Base-by-base conservation (phyloP, 2,797 vertebrate species). In the Darevskia mixta region DNA sequence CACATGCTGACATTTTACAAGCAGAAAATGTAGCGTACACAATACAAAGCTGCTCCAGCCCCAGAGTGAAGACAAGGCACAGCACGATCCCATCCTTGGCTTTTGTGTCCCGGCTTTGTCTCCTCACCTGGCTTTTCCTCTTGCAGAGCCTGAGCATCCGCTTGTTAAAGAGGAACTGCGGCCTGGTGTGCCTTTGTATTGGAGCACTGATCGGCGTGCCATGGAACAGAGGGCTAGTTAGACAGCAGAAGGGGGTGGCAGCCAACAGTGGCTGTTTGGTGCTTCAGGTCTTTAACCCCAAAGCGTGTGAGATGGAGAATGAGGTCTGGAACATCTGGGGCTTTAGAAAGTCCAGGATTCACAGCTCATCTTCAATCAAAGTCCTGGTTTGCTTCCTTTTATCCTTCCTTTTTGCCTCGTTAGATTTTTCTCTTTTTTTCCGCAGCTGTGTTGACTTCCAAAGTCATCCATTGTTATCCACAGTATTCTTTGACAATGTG, bases 1-100 rank as follows among this genome's bases (percentile, higher is more conserved):
- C 86, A 0, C 96, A 94, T 71, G 78, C 94, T 91, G 96, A 88
- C 92, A n/a, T 90, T 95, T 73, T 77, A 95, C 93, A 83, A 91
- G 94, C 88, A 25, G 15, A 77, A 73, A 90, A 86, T n/a, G 90
- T 92, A 89, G 23, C 86, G 6, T 8, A 67, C 88, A 87, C 88
- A 18, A 67, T 83, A 69, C 83, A 1, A 73, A 58, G 43, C 25
- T 72, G 55, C 1, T 0, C 38, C 11, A 3, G 9, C 18, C 79
- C 77, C 79, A 78, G 88, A 71, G n/a, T 82, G 79, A 82, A 78
- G 86, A 88, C 89, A 81, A 84, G 72, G 78, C 86, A 58, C 43
- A 71, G 86, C 86, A 71, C 8, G 77, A 71, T 71, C 72, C n/a
- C 11, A 3, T 35, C 82, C 78, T 76, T 58, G 49, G 71, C 82